Conservation (phyloP, 2,888 invertebrate genomes). For the Polymixis flavicincta region DNA sequence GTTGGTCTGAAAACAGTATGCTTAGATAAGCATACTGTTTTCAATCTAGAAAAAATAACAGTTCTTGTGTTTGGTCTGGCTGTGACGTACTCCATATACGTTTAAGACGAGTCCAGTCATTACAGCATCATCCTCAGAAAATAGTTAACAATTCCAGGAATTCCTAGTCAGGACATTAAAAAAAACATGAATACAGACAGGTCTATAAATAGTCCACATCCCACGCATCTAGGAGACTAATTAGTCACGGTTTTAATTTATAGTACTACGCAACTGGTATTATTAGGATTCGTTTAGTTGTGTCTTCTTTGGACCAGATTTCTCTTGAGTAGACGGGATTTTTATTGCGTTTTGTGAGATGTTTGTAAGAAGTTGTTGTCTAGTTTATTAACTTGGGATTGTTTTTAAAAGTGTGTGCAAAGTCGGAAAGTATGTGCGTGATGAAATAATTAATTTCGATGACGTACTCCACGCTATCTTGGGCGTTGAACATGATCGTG, state of each 20-base stretch:
- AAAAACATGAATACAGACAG: slow-evolving; percentile 5
- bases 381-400: neutral
- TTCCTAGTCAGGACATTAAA: slow-evolving; percentile 28
- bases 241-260: slow-evolving; percentile 73
- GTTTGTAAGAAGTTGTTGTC: neutral
- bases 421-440: neutral
- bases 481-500: neutral
- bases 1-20: too few species aligned
- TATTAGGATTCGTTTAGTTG: slow-evolving; percentile 55
- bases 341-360: slow-evolving; percentile 8
- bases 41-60: too few species aligned
- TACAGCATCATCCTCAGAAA: slow-evolving; percentile 17
- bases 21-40: too few species aligned
- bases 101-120: neutral
- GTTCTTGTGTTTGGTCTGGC: neutral
- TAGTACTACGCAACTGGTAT: slow-evolving; percentile 52
- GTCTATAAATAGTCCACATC: slow-evolving; percentile 72
- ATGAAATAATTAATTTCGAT: neutral
- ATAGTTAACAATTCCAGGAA: slow-evolving; percentile 17
- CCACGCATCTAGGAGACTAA: slow-evolving; percentile 72
- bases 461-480: neutral
- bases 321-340: slow-evolving; percentile 33
- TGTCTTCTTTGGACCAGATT: slow-evolving; percentile 60
- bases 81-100: neutral
- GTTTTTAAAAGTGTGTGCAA: neutral